A percentile compares a stretch with the other conserved stretches of the same genome.
Conservation (phyloP, 1,140 invertebrate genomes). For the Drosophila sproati region DNA sequence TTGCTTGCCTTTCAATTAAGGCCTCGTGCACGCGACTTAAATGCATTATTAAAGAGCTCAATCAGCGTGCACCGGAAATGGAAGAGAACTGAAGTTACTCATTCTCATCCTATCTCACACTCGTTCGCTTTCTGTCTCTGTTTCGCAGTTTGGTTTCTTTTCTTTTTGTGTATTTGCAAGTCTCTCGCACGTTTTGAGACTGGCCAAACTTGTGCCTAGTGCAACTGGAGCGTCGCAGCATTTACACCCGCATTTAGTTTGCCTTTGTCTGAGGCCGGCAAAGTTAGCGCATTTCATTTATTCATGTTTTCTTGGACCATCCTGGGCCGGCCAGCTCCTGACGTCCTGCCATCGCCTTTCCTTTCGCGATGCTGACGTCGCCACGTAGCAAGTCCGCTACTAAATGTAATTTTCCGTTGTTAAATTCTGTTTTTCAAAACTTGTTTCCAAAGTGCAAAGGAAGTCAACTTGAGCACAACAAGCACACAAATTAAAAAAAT, state of each 20-base stretch:
- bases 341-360: slow-evolving; percentile 18
- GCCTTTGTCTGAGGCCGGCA: slow-evolving; percentile 67
- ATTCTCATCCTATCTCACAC: neutral
- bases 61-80: slow-evolving; percentile 65
- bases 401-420: slow-evolving; percentile 83
- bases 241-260: slow-evolving; percentile 74
- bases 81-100: slow-evolving; percentile 55
- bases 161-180: slow-evolving; percentile 22
- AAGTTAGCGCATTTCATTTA: slow-evolving; percentile 80
- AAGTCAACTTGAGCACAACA: slow-evolving; percentile 77
- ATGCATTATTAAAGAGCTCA: slow-evolving; percentile 76
- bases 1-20: slow-evolving; percentile 59
- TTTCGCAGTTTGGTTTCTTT: neutral
- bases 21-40: slow-evolving; percentile 19
- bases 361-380: slow-evolving; percentile 14
- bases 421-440: slow-evolving; percentile 83
- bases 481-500: slow-evolving; percentile 48
- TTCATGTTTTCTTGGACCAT: slow-evolving; percentile 74
- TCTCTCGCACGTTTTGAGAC: neutral
- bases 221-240: slow-evolving; percentile 44
- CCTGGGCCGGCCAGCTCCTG: slow-evolving; percentile 20
- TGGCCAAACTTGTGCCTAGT: slow-evolving; percentile 1
- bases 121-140: neutral
- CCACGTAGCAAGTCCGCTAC: slow-evolving; percentile 65
- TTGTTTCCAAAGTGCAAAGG: slow-evolving; percentile 76